Base-by-base conservation (phyloP, 2,113 vertebrate genomes). In the Nyctereutes procyonoides region DNA sequence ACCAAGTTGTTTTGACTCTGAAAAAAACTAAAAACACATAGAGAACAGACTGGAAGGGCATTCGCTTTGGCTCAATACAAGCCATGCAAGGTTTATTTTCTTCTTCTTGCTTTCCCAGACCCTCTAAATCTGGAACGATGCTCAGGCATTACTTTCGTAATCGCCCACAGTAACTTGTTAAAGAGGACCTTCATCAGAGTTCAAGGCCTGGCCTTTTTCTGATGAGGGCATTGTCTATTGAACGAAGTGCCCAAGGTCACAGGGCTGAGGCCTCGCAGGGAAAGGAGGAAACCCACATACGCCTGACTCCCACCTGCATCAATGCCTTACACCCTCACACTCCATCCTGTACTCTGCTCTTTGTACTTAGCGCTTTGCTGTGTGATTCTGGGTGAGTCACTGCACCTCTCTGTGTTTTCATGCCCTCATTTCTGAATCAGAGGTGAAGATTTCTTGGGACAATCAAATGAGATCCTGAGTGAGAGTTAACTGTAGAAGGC, bases 351-450 rank as follows among this genome's bases (percentile, higher is more conserved):
- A 12, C 38, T n/a, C 32, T 24, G 43, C 79, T 93, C 32, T 84
- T 73, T 8, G 63, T 30, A 38, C 24, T 58, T n/a, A 65, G 11
- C 26, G 20, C 55, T 62, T 73, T 73, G 88, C 69, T 92, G 5
- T 85, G 79, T 32, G 83, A 83, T 43, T 65, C 20, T 63, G 32
- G 15, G 35, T 24, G 38, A 51, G 30, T 77, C n/a, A 77, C 26
- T 90, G 62, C 56, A 83, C 35, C 53, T 88, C 79, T 84, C 76
- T 76, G 83, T 60, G 80, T 60, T 53, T 95, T 24, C 16, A 3
- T 3, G 38, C 24, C n/a, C 74, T 91, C 55, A 65, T 67, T 56
- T 85, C 62, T 92, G 92, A 74, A 80, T 60, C 43, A 26, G 56
- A 65, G 73, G n/a, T 26, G 3, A 48, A 14, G n/a, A 81, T 85